Evolutionary conservation across 2,797 vertebrate genomes (phyloP).

Genomic region (Antennarius maculatus): DNA sequence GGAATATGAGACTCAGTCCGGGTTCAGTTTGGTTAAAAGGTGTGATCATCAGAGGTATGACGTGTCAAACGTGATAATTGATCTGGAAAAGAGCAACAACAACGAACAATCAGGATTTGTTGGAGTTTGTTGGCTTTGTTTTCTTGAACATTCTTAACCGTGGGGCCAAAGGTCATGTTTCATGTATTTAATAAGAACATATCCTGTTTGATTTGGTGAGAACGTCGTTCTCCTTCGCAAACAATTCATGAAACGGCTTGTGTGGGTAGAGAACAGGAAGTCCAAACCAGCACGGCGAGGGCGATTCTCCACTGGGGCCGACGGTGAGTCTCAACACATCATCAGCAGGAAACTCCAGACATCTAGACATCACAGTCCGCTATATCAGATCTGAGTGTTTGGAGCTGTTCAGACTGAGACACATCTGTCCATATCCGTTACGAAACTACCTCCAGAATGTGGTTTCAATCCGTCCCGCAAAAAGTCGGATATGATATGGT

Average conservation of each 20-base stretch:
- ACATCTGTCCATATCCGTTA: too few relatives aligned
- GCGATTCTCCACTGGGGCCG: too few relatives aligned
- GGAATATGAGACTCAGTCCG: conserved; percentile 42
- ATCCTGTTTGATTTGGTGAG: conserved; percentile 49
- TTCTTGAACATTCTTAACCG: conserved; percentile 37
- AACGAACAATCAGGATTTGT: conserved; percentile 17
- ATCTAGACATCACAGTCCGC: too few relatives aligned
- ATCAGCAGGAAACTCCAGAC: conserved; percentile 61
- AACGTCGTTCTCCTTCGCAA: conserved; percentile 46
- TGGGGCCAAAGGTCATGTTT: conserved; percentile 56
- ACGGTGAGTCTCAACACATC: conserved; percentile 61
- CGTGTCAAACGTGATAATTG: conserved; percentile 16
- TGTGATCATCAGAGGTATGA: conserved; percentile 20
- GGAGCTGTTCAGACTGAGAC: too few relatives aligned
- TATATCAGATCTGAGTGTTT: too few relatives aligned
- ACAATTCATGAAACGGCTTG: conserved; percentile 69
- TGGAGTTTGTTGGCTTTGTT: conserved; percentile 43
- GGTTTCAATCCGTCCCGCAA: too few relatives aligned
- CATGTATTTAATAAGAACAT: conserved; percentile 63
- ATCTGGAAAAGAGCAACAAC: conserved; percentile 13
- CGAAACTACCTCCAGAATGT: too few relatives aligned
- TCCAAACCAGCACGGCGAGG: conserved; percentile 57
- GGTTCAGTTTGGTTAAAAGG: conserved; percentile 29
- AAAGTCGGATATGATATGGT: too few relatives aligned
- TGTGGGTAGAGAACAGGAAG: conserved; percentile 63